A percentile compares a stretch with the other conserved stretches of the same genome.
Evolutionary conservation across 2,797 vertebrate genomes (phyloP).

Genomic region (Oreochromis mossambicus): DNA sequence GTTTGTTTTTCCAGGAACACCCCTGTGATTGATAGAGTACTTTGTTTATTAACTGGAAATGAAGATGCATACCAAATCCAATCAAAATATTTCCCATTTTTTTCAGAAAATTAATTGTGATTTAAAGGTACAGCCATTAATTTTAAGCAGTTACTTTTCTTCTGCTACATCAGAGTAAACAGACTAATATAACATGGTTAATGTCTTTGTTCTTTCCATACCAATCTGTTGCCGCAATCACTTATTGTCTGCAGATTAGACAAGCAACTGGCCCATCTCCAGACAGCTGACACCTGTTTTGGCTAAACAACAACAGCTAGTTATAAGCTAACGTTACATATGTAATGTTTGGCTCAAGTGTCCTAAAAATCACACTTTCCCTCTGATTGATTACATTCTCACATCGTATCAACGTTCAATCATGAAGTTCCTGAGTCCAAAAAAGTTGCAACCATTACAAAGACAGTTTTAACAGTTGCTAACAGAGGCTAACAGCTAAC

Average conservation of each 20-base stretch:
- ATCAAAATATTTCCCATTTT: not conserved
- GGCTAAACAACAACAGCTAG: not conserved
- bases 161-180: not conserved
- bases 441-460: not conserved
- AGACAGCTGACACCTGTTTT: not conserved
- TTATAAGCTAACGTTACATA: not conserved
- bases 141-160: not conserved
- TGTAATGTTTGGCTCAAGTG: not conserved
- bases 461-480: not conserved
- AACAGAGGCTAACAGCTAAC: not conserved
- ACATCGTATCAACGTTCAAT: accelerated
- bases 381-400: not conserved
- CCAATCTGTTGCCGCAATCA: accelerated
- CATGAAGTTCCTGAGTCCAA: accelerated
- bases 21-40: accelerated
- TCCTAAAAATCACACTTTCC: not conserved
- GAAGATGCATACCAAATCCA: not conserved
- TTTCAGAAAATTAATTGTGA: accelerated
- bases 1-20: not conserved
- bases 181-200: not conserved
- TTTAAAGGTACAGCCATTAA: not conserved
- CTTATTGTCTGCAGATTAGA: not conserved
- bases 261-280: not conserved
- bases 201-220: not conserved
- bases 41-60: not conserved